phyloP scores from a whole-genome alignment of 2,797 vertebrate genomes.

The Bradypus variegatus region DNA sequence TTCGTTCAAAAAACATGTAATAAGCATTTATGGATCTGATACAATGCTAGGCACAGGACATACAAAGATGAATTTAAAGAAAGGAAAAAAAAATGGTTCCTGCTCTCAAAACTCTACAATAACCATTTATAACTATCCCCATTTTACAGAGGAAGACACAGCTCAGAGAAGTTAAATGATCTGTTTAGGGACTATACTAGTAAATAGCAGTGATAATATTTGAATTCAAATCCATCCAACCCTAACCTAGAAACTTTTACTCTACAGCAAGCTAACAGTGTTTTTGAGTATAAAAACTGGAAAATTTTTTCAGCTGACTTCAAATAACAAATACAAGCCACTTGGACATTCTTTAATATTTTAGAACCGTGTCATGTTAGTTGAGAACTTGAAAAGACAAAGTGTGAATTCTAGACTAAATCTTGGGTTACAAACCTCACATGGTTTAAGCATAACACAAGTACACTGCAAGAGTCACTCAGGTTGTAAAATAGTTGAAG shows the following conservation, averaged over 20 bases:
- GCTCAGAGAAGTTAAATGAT: not conserved
- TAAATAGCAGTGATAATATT: not conserved
- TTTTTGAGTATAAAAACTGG: not conserved
- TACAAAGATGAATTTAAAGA: constrained; percentile 27
- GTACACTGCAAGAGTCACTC: not conserved
- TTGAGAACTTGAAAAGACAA: constrained; percentile 23
- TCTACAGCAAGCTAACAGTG: not conserved
- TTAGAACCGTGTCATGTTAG: constrained; percentile 5
- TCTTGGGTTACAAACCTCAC: constrained; percentile 2
- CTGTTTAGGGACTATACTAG: not conserved
- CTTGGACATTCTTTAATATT: constrained; percentile 14
- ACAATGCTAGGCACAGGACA: not conserved
- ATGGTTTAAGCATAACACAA: not conserved
- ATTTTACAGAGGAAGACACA: not conserved
- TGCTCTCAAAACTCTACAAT: not conserved
- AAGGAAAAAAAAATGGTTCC: constrained; percentile 1
- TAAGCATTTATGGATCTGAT: not conserved
- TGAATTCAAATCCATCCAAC: not conserved
- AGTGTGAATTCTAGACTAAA: constrained; percentile 35
- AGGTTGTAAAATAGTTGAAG: not conserved
- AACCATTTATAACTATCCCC: not conserved
- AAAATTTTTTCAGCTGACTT: constrained; percentile 15
- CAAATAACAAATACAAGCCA: not conserved
- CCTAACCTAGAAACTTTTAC: not conserved
- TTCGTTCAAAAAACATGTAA: constrained; percentile 5